Evolutionary conservation across 2,888 invertebrate genomes (phyloP), one percentile per base, ranked within the genome.

Genomic region (Polietes domitor): DNA sequence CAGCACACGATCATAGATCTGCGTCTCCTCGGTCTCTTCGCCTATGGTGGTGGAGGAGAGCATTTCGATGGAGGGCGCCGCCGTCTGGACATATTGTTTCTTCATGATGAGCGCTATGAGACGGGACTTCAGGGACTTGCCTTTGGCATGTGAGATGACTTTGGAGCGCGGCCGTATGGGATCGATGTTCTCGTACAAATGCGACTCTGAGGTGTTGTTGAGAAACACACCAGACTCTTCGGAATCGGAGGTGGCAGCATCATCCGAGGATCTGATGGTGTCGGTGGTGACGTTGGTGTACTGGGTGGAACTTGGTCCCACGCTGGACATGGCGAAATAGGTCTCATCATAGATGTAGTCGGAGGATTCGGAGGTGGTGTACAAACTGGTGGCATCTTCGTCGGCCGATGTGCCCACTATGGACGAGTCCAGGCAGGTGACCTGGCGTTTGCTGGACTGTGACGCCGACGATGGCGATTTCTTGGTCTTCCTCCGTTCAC

Each of bases 121-220:
- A 19, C 85, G 76, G 2, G 82, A 85, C 26, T 85, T 82, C 1
- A 78, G 6, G 0, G 82, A 82, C 24, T 77, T 80, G 32, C 58
- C 70, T 47, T 77, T 77, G 0, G 77, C 63, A 37, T 85, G 73
- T 1, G 75, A 10, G 10, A 80, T 65, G 0, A 76, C 86, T 47
- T 85, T 77, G 0, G 88, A 87, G 0, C 88, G 87, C 0, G 87
- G 85, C 3, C 87, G 88, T 65, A 87, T 17, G 0, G 86, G 85
- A 1, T 86, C 86, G 1, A 73, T 26, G 28, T 77, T 74, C 15
- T 83, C 77, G 50, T 80, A 80, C 0, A 70, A 4, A 71, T 73
- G 68, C 28, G 50, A 28, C 0, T 79, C 63, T 3, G 86, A 77
- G 3, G 17, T 41, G 10, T 41, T n/a, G 28, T 75, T 63, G 4